Base-by-base conservation (phyloP, 2,113 vertebrate species). In the Corythaeola cristata region DNA sequence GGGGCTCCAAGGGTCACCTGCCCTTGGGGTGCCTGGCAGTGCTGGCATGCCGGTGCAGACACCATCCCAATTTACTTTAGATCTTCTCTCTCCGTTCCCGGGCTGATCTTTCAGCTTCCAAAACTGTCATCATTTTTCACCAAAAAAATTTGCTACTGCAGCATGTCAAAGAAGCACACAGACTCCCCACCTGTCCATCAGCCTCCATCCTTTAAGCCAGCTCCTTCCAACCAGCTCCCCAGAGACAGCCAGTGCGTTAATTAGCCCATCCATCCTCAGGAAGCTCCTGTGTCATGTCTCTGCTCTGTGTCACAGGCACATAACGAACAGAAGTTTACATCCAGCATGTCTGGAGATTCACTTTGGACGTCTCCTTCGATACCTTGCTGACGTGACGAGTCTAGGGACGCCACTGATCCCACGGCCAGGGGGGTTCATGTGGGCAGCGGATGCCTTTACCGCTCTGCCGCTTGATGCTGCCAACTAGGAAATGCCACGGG, bases 351-450 rank as follows among this genome's bases (percentile, higher is more conserved):
- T 35, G 23, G 41, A 79, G 19, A 12, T 52, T 73, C 63, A 12
- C n/a, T 75, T 47, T 50, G 74, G 52, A 33, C 39, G 26, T 52
- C n/a, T 83, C 49, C 27, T 80, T 35, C 9, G 49, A 52, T 12
- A 56, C 32, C 60, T 85, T 35, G 27, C 41, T 75, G 83, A 3
- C 2, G 9, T 0, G 0, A 20, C 0, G 1, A 32, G 27, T 39
- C 35, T 50, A 50, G 75, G 49, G 80, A 27, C 1, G 3, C 11
- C 18, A 58, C 11, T 74, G n/a, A 30, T 41, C 52, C 33, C 74
- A 8, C 5, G 21, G 9, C 37, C 11, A 7, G 27, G 21, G 11
- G 3, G 2, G 4, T 28, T 72, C 41, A 49, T 0, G 2, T 0
- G 3, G 28, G 19, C 11, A 32, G 72, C 13, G 32, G 49, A 7